A percentile compares a stretch with the other conserved stretches of the same genome.
Conservation (phyloP, 2,888 invertebrate genomes). For the Chalcosyrphus nemorum region DNA sequence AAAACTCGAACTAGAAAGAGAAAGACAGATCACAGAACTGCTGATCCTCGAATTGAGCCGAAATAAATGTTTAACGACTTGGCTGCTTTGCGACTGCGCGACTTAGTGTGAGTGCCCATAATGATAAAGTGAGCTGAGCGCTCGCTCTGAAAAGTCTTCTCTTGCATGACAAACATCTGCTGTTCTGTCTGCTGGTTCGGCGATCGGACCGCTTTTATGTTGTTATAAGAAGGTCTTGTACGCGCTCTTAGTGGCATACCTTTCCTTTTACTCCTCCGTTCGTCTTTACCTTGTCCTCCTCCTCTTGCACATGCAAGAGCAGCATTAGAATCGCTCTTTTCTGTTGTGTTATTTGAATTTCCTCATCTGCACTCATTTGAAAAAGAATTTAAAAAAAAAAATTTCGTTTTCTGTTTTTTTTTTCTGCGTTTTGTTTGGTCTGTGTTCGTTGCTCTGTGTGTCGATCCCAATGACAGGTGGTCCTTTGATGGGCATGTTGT, state of each 20-base stretch:
- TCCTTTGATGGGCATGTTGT: conserved; percentile 67
- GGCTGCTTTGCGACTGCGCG: conserved; percentile 43
- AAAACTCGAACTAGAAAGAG: conserved; percentile 5
- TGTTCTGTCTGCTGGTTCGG: conserved; percentile 64
- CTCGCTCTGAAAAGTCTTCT: conserved; percentile 58
- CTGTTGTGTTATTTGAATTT: conserved; percentile 63
- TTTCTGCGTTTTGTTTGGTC: conserved; percentile 39
- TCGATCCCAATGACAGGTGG: conserved; percentile 70
- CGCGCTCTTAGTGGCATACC: not conserved
- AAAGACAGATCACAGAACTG: conserved; percentile 20
- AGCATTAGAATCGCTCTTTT: conserved; percentile 61
- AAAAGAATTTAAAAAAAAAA: conserved; percentile 59
- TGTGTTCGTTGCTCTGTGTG: conserved; percentile 61
- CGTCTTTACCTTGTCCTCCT: not conserved
- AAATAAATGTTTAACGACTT: conserved; percentile 45
- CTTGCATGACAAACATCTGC: conserved; percentile 73
- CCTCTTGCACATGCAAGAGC: conserved; percentile 33
- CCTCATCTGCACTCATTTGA: conserved; percentile 71
- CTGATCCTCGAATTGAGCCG: conserved; percentile 53
- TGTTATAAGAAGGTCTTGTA: conserved; percentile 12
- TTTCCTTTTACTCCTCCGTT: not conserved
- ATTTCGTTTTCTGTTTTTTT: conserved; percentile 7
- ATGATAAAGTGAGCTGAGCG: conserved; percentile 48
- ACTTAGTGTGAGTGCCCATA: conserved; percentile 32
- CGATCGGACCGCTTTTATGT: conserved; percentile 40